These are phyloP conservation scores for Ctena decussata DNA, from an alignment of 2,888 invertebrate genomes.

Conservation along the genomic window DNA sequence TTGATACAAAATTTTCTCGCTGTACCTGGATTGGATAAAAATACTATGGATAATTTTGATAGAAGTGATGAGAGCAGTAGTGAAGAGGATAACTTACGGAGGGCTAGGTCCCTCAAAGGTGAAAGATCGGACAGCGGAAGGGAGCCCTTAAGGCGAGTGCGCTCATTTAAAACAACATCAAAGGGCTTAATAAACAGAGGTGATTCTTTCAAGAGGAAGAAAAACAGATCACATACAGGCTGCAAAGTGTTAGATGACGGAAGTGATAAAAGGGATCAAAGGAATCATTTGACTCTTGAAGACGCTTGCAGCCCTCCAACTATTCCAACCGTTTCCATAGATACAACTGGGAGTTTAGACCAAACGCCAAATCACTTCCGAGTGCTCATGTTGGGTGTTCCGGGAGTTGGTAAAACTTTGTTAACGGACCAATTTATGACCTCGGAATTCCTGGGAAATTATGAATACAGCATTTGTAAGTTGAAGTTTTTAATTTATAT, in stretches of 20 bases:
- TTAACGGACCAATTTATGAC: conserved; percentile 91
- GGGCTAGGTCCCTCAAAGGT: conserved; percentile 35
- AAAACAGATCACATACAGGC: conserved; percentile 81
- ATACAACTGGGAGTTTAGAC: not conserved
- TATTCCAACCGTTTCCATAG: conserved; percentile 17
- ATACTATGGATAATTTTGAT: not conserved
- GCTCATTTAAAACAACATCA: conserved; percentile 97
- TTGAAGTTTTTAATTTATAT: not conserved
- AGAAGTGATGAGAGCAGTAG: conserved; percentile 9
- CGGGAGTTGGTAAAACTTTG: conserved; percentile 91
- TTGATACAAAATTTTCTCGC: conserved; percentile 14
- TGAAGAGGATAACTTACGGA: conserved; percentile 13
- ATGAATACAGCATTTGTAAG: conserved; percentile 40
- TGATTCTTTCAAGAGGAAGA: conserved; percentile 93
- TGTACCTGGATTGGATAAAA: not conserved
- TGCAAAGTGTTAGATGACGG: not conserved
- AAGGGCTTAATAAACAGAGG: conserved; percentile 95
- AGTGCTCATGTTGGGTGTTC: conserved; percentile 90
- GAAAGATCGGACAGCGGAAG: not conserved
- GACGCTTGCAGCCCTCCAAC: not conserved
- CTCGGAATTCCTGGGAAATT: conserved; percentile 90
- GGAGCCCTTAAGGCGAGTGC: conserved; percentile 89
- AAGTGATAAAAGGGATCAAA: not conserved
- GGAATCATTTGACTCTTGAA: not conserved
- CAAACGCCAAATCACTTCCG: conserved; percentile 87